Conservation (phyloP, 2,888 invertebrate species). For the Hypena proboscidalis region DNA sequence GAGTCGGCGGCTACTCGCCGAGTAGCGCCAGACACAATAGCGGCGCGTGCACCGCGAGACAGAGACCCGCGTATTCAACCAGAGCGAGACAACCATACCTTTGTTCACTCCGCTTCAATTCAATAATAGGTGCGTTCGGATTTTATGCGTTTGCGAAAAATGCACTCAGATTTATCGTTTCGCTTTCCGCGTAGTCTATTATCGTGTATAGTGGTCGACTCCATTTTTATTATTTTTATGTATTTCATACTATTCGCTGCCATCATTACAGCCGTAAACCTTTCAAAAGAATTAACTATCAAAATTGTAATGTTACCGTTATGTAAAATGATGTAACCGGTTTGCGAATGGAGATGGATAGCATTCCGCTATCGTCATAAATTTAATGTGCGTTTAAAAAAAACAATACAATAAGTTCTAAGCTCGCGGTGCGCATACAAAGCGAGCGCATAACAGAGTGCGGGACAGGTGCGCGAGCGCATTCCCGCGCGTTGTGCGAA, state of each 20-base stretch:
- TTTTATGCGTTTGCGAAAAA: constrained; percentile 83
- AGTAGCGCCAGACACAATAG: constrained; percentile 80
- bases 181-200: constrained; percentile 75
- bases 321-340: constrained; percentile 15
- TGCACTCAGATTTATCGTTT: constrained; percentile 76
- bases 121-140: constrained; percentile 78
- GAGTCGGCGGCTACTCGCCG: constrained; percentile 59
- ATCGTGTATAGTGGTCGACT: constrained; percentile 50
- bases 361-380: constrained; percentile 30
- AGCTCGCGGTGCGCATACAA: constrained; percentile 50
- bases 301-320: neutral
- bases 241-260: constrained; percentile 23
- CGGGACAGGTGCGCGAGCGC: constrained; percentile 71
- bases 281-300: constrained; percentile 1
- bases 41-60: constrained; percentile 74
- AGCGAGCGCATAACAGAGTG: constrained; percentile 63
- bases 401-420: constrained; percentile 55
- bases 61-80: constrained; percentile 58
- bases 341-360: constrained; percentile 6
- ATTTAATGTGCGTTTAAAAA: constrained; percentile 36
- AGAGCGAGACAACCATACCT: constrained; percentile 54
- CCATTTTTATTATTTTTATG: constrained; percentile 41
- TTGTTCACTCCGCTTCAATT: constrained; percentile 55
- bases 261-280: neutral
- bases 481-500: constrained; percentile 68